Percentiles rank a stretch among this genome's conserved stretches.
These are phyloP conservation scores for Oncorhynchus clarkii DNA, from an alignment of 2,113 vertebrate species.

Conservation along the genomic window DNA sequence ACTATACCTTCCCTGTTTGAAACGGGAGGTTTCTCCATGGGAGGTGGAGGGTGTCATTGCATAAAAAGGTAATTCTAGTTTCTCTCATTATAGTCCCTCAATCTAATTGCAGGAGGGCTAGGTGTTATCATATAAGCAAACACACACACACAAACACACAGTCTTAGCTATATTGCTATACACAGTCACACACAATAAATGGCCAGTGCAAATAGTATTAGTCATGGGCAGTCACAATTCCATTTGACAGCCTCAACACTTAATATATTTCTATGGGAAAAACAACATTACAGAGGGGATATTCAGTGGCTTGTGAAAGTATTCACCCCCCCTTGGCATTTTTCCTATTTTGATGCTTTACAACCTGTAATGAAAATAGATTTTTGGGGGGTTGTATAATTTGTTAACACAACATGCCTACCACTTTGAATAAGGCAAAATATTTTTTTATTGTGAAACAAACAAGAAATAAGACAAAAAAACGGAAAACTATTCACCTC, in stretches of 20 bases:
- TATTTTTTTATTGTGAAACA: no score
- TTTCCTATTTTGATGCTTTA: no score
- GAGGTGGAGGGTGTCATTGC: background rate
- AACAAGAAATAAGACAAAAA: no score
- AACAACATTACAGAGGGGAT: constrained; percentile 43
- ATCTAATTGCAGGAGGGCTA: background rate
- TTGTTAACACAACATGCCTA: no score
- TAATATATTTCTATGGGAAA: constrained; percentile 44
- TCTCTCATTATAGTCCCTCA: background rate
- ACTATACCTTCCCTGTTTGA: no score
- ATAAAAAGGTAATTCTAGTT: background rate
- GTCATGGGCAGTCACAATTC: constrained; percentile 46
- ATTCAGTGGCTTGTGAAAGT: background rate
- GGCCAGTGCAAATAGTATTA: constrained; percentile 34
- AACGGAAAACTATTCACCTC: no score
- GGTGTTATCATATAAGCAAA: background rate
- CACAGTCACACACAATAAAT: background rate
- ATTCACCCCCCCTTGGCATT: no score
- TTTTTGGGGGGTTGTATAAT: no score
- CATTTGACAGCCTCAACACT: constrained; percentile 37
- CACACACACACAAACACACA: no score
- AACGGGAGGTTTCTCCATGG: background rate
- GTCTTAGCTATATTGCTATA: no score
- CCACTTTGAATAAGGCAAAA: no score
- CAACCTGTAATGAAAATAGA: no score